These are phyloP conservation scores for Eulemur rufifrons DNA, from an alignment of 2,113 vertebrate genomes.

Conservation along the genomic window DNA sequence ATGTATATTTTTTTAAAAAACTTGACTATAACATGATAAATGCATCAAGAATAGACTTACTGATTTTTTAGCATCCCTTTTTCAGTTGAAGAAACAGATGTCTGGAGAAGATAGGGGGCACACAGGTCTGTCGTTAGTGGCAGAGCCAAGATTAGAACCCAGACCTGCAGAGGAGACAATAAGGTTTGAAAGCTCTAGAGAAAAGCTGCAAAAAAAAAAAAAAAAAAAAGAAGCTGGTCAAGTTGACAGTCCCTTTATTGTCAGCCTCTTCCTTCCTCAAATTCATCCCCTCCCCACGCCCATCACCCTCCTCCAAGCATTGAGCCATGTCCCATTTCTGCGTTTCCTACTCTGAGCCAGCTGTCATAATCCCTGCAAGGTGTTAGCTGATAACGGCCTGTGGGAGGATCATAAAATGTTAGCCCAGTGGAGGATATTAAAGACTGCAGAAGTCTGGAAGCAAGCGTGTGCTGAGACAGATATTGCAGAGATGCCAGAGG, in stretches of 20 bases:
- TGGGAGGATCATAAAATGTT: slow-evolving; percentile 1
- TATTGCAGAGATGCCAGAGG: not conserved
- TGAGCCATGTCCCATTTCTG: slow-evolving; percentile 2
- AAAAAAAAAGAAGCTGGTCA: not conserved
- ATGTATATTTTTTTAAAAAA: not conserved
- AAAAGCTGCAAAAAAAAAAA: not conserved
- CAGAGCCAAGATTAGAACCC: not conserved
- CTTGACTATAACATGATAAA: not conserved
- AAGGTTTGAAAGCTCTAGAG: not conserved
- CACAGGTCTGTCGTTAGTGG: not conserved
- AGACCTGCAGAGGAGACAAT: not conserved
- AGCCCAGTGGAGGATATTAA: not conserved
- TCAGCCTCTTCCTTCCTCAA: not conserved
- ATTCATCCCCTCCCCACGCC: not conserved
- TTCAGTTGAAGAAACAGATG: not conserved
- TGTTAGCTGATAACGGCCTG: slow-evolving; percentile 34
- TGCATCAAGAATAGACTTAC: not conserved
- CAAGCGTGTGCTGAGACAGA: not conserved
- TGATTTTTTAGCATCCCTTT: not conserved
- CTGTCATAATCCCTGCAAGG: slow-evolving; percentile 49
- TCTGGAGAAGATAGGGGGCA: not conserved
- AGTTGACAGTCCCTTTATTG: not conserved
- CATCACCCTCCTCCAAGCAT: not conserved
- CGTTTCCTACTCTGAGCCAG: not conserved
- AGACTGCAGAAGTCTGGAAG: not conserved